A percentile compares a stretch with the other conserved stretches of the same genome.
phyloP scores from a whole-genome alignment of 2,888 invertebrate species.

The Lasioglossum pauxillum region DNA sequence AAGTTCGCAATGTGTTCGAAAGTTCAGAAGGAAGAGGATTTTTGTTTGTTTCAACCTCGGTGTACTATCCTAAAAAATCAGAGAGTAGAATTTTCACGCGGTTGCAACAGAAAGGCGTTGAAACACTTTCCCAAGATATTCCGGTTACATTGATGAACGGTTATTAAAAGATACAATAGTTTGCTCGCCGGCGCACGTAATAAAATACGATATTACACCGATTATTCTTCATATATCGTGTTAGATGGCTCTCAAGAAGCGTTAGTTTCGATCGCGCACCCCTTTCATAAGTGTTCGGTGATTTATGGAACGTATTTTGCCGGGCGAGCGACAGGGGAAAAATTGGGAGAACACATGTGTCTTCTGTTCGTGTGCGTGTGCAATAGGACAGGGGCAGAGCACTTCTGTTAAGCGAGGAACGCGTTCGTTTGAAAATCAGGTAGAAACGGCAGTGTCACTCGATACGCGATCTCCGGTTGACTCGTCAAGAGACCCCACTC shows the following conservation, averaged over 20 bases:
- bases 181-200: background rate
- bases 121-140: background rate
- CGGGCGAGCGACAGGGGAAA: background rate
- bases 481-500: slow-evolving; percentile 17
- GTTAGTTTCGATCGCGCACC: slow-evolving; percentile 24
- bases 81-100: background rate
- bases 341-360: slow-evolving; percentile 8
- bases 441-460: slow-evolving; percentile 10
- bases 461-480: slow-evolving; percentile 30
- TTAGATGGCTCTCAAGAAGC: slow-evolving; percentile 13
- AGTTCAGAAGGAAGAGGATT: background rate
- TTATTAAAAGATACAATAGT: background rate
- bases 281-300: slow-evolving; percentile 16
- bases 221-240: slow-evolving; percentile 9
- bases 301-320: slow-evolving; percentile 16
- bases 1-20: no score
- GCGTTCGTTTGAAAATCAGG: slow-evolving; percentile 22
- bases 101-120: background rate
- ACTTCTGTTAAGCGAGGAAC: background rate
- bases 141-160: background rate
- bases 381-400: background rate
- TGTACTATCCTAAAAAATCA: background rate
- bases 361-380: background rate
- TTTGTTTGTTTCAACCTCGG: background rate
- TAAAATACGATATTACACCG: background rate